A percentile compares a stretch with the other conserved stretches of the same genome.
Evolutionary conservation across 2,113 vertebrate genomes (phyloP).

Genomic region (Gymnogyps californianus): DNA sequence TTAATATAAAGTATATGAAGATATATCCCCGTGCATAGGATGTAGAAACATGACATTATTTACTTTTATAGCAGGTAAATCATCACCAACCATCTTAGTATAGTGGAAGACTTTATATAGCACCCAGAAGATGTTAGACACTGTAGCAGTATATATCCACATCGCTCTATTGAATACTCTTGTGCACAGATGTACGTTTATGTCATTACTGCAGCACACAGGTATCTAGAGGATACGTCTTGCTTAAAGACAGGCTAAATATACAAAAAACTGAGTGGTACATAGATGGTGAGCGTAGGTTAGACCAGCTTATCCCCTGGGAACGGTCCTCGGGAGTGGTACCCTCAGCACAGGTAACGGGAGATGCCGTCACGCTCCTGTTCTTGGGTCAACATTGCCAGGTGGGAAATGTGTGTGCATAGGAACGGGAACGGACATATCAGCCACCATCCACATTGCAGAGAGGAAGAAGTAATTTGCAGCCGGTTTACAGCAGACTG

Average conservation of each 20-base stretch:
- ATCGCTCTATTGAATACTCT: background rate
- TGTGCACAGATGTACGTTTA: background rate
- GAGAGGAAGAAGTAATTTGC: background rate
- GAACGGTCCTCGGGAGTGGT: fast-evolving
- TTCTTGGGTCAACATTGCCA: background rate
- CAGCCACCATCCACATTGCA: background rate
- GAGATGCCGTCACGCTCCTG: background rate
- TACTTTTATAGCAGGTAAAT: background rate
- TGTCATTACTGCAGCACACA: background rate
- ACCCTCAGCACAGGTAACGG: background rate
- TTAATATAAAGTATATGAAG: background rate
- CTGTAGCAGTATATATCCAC: background rate
- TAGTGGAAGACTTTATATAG: background rate
- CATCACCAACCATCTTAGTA: background rate
- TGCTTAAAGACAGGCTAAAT: background rate
- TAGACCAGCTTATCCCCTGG: background rate
- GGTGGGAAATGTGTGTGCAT: background rate
- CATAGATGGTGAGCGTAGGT: background rate
- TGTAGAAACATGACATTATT: background rate
- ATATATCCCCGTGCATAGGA: background rate
- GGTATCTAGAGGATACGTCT: background rate
- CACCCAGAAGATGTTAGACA: background rate
- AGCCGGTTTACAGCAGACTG: background rate
- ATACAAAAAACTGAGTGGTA: background rate
- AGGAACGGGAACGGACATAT: background rate